phyloP scores from a whole-genome alignment of 2,113 vertebrate genomes.

The Callospermophilus lateralis region DNA sequence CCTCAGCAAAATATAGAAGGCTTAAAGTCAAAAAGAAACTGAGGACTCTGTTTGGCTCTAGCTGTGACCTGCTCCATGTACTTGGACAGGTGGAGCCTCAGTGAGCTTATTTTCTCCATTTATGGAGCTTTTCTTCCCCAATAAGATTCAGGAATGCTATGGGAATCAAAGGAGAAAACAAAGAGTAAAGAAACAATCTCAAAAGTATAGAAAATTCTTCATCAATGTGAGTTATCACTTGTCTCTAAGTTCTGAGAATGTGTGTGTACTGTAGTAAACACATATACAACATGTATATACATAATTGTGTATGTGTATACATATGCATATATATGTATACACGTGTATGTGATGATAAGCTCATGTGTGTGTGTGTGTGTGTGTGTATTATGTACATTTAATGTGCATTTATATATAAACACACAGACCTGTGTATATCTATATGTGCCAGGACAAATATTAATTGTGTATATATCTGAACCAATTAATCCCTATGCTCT shows the following conservation, averaged over 20 bases:
- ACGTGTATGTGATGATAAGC: not conserved
- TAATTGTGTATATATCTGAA: not conserved
- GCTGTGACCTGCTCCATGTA: not conserved
- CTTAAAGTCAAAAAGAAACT: not conserved
- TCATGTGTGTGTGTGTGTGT: not conserved
- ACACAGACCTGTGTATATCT: not conserved
- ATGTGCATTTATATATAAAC: not conserved
- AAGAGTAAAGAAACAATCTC: not conserved
- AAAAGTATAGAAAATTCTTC: not conserved
- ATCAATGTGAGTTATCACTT: not conserved
- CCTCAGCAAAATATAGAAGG: not conserved
- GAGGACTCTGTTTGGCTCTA: not conserved
- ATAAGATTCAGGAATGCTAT: not conserved
- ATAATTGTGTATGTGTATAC: not conserved
- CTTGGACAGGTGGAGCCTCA: not conserved
- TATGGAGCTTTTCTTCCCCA: not conserved
- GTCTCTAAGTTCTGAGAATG: not conserved
- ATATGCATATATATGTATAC: not conserved
- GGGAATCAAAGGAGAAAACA: not conserved
- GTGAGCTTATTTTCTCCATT: not conserved
- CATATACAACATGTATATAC: not conserved
- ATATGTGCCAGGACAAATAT: not conserved
- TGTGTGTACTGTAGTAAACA: not conserved
- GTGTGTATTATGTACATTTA: too few species aligned
- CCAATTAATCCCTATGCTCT: constrained; percentile 12